Conservation (phyloP, 2,113 vertebrate species). For the Stomatorhinus ivindoensis region DNA sequence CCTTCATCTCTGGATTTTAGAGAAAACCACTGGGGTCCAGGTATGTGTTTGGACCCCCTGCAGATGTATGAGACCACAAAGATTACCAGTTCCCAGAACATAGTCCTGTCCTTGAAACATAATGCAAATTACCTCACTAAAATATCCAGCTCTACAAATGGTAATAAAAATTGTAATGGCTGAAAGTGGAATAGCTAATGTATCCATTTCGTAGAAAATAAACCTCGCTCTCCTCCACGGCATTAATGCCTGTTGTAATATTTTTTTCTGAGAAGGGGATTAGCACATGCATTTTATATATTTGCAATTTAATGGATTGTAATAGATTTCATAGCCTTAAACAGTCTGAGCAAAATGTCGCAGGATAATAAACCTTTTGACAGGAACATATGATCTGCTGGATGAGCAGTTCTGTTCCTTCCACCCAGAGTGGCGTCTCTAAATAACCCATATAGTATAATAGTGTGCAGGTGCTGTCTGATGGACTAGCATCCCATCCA, state of each 20-base stretch:
- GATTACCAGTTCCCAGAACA: neutral
- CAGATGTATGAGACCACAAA: neutral
- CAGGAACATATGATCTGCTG: neutral
- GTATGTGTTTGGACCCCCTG: neutral
- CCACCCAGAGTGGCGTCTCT: neutral
- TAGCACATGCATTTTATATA: neutral
- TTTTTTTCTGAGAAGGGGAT: neutral
- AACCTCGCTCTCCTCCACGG: neutral
- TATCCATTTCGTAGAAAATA: neutral
- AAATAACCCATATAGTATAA: neutral
- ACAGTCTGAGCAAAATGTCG: neutral
- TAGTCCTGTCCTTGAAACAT: neutral
- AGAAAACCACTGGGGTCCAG: neutral
- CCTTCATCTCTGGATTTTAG: neutral
- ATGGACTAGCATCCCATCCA: neutral
- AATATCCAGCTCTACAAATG: neutral
- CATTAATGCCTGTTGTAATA: neutral
- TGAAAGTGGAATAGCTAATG: neutral
- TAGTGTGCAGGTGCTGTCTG: neutral
- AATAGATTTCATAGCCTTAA: neutral
- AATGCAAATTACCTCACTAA: neutral
- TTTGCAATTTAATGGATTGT: neutral
- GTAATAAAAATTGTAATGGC: neutral
- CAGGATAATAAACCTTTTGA: neutral
- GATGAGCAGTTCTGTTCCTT: neutral